These are phyloP conservation scores for Heterodera carotae DNA, from an alignment of 1,140 invertebrate genomes.

Conservation along the genomic window DNA sequence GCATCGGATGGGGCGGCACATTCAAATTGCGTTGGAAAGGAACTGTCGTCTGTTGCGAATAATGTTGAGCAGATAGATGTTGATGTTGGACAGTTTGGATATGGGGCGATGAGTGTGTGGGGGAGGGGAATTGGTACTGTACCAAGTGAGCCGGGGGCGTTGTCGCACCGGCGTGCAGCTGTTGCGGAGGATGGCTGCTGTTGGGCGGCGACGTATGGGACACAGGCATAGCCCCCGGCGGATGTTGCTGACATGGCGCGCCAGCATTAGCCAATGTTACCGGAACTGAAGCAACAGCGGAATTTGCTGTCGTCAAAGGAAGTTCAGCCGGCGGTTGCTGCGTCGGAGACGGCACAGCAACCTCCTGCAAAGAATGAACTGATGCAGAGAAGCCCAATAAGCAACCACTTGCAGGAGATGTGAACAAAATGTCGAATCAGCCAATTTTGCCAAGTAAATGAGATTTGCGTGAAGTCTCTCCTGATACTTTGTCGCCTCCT, in stretches of 20 bases:
- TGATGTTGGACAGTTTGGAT: background rate
- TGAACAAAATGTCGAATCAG: slow-evolving; percentile 40
- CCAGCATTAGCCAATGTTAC: background rate
- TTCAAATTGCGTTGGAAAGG: slow-evolving; percentile 10
- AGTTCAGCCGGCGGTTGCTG: background rate
- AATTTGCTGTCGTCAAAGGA: background rate
- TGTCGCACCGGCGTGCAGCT: background rate
- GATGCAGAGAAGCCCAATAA: too few species aligned
- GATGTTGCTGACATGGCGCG: background rate
- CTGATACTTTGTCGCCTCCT: slow-evolving; percentile 49
- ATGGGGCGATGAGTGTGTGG: background rate
- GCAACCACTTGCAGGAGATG: slow-evolving; percentile 37
- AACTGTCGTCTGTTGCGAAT: slow-evolving; percentile 23
- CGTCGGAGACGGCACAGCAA: too few species aligned
- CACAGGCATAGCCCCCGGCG: background rate
- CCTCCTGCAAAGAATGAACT: too few species aligned
- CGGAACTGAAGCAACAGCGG: background rate
- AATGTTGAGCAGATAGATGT: background rate
- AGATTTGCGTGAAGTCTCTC: slow-evolving; percentile 59
- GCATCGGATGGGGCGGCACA: background rate
- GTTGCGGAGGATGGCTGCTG: background rate
- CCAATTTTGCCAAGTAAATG: slow-evolving; percentile 53
- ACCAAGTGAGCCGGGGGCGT: background rate
- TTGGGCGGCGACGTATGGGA: background rate
- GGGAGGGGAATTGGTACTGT: background rate